Base-by-base conservation (phyloP, 1,140 invertebrate genomes). In the Panagrolaimus sp. region DNA sequence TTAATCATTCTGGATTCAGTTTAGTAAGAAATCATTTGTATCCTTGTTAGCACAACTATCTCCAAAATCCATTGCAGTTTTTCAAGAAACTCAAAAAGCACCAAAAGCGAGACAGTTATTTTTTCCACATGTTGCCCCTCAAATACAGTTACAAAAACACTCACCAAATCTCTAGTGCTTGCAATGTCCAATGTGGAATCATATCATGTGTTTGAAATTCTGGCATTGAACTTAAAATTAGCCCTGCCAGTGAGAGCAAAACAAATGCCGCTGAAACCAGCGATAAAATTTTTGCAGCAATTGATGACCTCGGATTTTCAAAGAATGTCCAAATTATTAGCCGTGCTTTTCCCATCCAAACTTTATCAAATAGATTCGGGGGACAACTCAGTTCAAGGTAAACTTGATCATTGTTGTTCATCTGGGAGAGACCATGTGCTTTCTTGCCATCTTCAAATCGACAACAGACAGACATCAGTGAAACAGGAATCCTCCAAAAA, bases 281-380 rank as follows among this genome's bases (percentile, higher is more conserved):
- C 5, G 78, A 81, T 16, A 78, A 72, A 0, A 81, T 57, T 66
- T 81, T 81, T n/a, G 79, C 79, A 47, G 48, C 51, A n/a, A 53
- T 65, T 8, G 78, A 81, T n/a, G 77, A 78, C 38, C 80, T 71
- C 5, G 79, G 79, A 67, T 83, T 83, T 69, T 81, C 79, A 46
- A 81, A 65, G 45, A 81, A 74, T 11, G 70, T 68, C 71, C 75
- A 82, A 42, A 75, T 38, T 25, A 71, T 70, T 9, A 74, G 57
- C 2, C 79, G 64, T 11, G 63, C 43, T 42, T 74, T 72, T 1
- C 80, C 80, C 7, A 82, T 48, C 4, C 38, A 25, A 9, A 82
- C 78, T 61, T 78, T 75, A 31, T 81, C 79, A 31, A 81, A 81
- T 27, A 72, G 66, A 5, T 67, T 67, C 7, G 80, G 74, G 0